Evolutionary conservation across 2,113 vertebrate genomes (phyloP), one percentile per base, ranked within the genome.

Genomic region (Hyperopisus bebe): DNA sequence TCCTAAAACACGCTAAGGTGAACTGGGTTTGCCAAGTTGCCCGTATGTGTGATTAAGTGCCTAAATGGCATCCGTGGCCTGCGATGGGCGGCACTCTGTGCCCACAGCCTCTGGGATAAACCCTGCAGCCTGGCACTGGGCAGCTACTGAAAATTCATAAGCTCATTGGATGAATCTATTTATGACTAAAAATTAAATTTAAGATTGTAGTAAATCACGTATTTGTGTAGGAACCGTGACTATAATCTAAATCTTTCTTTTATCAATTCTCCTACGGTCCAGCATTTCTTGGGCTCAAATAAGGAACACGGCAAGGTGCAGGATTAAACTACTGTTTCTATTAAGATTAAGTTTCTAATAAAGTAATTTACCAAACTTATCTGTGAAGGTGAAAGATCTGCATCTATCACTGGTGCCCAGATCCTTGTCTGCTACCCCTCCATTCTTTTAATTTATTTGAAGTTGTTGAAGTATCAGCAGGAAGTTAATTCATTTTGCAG

Each of bases 401-500:
- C 85, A 87, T 87, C 84, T 86, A 86, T 86, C 48, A 86, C 24
- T 3, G 27, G 19, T 11, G 84, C 84, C 47, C 46, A n/a, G 46
- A 85, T 48, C 44, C 42, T 27, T 48, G 44, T 86, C 84, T 50
- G n/a, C 47, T 55, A 35, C 50, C 55, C 50, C 50, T 53, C 50
- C 31, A 87, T 87, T 17, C 85, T 55, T n/a, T 35, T 87, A 87
- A 87, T 87, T 87, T 87, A 87, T 87, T 53, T 87, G 85, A 87
- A 53, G 85, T 55, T 87, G 85, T 87, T 87, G 48, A 87, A 55
- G 85, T 39, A 87, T 53, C 48, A 55, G 48, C 85, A 35, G 85
- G 85, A 35, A 53, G 85, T 87, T 87, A 87, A 87, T 55, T 87
- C 85, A 87, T 87, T 87, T 87, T 87, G 50, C 85, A 87, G 85